Evolutionary conservation across 2,797 vertebrate genomes (phyloP).

Genomic region (Heteromormyrus szaboi): DNA sequence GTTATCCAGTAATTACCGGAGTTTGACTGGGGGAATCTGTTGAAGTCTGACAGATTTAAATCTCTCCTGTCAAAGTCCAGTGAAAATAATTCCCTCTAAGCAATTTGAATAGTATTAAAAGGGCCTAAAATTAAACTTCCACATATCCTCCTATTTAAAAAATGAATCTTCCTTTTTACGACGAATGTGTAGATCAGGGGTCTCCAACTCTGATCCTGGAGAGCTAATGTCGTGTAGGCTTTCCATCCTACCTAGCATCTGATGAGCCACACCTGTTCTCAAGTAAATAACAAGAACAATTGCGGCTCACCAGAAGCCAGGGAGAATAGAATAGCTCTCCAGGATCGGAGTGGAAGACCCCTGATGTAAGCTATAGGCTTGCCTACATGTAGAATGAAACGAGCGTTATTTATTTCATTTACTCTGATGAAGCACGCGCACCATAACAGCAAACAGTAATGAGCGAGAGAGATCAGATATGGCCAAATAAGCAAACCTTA

Average conservation of each 20-base stretch:
- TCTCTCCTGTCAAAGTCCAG: background rate
- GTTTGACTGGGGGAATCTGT: background rate
- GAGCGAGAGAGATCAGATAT: background rate
- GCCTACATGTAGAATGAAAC: background rate
- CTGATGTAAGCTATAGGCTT: background rate
- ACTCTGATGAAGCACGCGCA: background rate
- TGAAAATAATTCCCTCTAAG: background rate
- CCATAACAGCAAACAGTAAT: background rate
- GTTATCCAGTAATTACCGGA: background rate
- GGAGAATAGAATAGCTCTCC: background rate
- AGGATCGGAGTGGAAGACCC: background rate
- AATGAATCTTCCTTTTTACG: background rate
- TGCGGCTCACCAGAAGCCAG: background rate
- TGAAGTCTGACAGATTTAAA: background rate
- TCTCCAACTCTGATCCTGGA: background rate
- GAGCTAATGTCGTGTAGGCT: background rate
- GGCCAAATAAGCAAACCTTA: background rate
- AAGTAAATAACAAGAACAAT: background rate
- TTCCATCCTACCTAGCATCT: background rate
- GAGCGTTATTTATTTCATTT: background rate
- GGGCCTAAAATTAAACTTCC: background rate
- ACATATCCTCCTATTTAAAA: background rate
- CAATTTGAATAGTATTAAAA: background rate
- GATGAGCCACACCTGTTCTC: background rate
- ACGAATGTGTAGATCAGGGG: background rate